Evolutionary conservation across 2,113 vertebrate species (phyloP).

Genomic region (Crotalus helleri): DNA sequence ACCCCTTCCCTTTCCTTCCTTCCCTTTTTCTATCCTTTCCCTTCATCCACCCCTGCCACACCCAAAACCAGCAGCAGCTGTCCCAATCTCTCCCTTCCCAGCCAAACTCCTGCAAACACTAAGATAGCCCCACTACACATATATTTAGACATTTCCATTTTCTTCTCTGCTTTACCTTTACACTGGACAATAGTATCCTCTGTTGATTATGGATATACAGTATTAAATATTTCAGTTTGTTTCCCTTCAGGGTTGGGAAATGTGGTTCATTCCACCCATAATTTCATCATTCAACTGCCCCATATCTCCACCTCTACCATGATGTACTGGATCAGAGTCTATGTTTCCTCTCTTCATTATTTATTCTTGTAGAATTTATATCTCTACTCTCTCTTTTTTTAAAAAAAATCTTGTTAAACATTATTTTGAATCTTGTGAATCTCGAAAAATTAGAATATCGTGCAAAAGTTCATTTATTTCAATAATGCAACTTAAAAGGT

Average conservation of each 20-base stretch:
- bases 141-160: neutral
- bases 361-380: neutral
- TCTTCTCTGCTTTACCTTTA: neutral
- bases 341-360: neutral
- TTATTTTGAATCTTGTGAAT: neutral
- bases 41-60: no score
- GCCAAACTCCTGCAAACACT: no score
- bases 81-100: no score
- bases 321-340: neutral
- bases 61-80: no score
- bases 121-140: no score
- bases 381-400: neutral
- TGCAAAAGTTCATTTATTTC: no score
- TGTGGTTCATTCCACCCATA: neutral
- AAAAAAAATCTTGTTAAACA: neutral
- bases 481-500: no score
- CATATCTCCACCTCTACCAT: neutral
- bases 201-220: neutral
- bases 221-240: neutral
- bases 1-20: no score
- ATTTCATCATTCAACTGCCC: neutral
- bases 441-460: no score
- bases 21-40: no score
- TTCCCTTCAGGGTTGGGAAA: neutral
- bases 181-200: neutral